Conservation (phyloP, 2,797 vertebrate genomes). For the Tiaroga cobitis region DNA sequence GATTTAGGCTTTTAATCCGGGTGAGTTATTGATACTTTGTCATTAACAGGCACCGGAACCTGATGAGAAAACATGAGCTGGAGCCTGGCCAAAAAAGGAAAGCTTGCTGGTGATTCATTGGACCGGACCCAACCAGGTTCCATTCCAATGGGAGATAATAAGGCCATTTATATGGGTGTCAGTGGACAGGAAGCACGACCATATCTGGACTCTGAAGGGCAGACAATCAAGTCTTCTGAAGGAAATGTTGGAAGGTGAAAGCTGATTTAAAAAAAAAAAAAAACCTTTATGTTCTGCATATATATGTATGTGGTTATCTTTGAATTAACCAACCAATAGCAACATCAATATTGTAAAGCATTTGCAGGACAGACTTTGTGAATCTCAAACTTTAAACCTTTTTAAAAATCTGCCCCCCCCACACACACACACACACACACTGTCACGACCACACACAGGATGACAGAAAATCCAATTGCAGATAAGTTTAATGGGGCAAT, state of each 20-base stretch:
- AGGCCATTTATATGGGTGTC: constrained; percentile 77
- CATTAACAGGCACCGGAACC: constrained; percentile 69
- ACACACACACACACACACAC: no score
- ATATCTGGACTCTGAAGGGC: constrained; percentile 64
- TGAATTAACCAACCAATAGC: not conserved
- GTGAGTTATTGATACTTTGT: constrained; percentile 83
- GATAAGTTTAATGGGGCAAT: no score
- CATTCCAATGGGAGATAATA: constrained; percentile 75
- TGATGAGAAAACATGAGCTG: constrained; percentile 84
- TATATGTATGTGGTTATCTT: not conserved
- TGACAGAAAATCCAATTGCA: no score
- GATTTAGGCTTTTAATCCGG: constrained; percentile 79
- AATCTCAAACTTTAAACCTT: not conserved
- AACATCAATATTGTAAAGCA: not conserved
- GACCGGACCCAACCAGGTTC: constrained; percentile 71
- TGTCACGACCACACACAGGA: no score
- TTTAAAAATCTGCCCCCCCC: no score
- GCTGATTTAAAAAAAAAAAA: not conserved
- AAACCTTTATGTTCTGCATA: no score
- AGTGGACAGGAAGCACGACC: constrained; percentile 59
- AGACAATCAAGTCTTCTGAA: constrained; percentile 56
- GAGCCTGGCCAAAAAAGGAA: constrained; percentile 79
- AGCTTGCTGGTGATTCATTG: constrained; percentile 77
- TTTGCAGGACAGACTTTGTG: not conserved
- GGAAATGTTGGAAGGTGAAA: constrained; percentile 33